Conservation (phyloP, 1,140 invertebrate genomes). For the Drosophila hydei region DNA sequence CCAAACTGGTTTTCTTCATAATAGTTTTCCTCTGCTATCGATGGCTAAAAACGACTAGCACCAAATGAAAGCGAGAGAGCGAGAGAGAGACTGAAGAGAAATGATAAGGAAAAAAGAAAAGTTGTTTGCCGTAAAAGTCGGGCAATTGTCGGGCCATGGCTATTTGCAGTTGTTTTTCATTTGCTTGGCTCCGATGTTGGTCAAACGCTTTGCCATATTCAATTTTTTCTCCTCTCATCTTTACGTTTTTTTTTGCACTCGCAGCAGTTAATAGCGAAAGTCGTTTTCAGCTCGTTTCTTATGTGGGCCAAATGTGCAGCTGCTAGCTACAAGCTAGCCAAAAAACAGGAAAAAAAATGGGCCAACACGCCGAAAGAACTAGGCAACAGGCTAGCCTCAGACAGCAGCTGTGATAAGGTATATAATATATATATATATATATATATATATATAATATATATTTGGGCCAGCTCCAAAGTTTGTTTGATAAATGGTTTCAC, state of each 20-base stretch:
- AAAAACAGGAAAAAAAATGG: constrained; percentile 24
- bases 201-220: constrained; percentile 66
- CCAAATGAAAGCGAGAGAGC: constrained; percentile 30
- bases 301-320: constrained; percentile 76
- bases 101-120: constrained; percentile 48
- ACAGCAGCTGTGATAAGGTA: not conserved
- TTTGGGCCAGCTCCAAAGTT: constrained; percentile 17
- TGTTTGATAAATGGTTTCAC: constrained; percentile 28
- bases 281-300: constrained; percentile 76
- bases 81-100: not conserved
- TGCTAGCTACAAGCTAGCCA: constrained; percentile 14
- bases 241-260: not conserved
- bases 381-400: constrained; percentile 18
- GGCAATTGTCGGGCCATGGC: constrained; percentile 44
- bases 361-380: not conserved
- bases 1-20: constrained; percentile 29
- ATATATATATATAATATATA: not conserved
- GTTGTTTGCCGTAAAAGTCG: constrained; percentile 64
- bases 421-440: constrained; percentile 4
- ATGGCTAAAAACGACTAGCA: constrained; percentile 25
- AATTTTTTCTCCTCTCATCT: constrained; percentile 43
- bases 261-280: constrained; percentile 67
- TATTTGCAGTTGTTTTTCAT: constrained; percentile 57
- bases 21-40: constrained; percentile 34
- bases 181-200: constrained; percentile 63